Conservation (phyloP, 2,888 invertebrate species). For the Papilio demoleus region DNA sequence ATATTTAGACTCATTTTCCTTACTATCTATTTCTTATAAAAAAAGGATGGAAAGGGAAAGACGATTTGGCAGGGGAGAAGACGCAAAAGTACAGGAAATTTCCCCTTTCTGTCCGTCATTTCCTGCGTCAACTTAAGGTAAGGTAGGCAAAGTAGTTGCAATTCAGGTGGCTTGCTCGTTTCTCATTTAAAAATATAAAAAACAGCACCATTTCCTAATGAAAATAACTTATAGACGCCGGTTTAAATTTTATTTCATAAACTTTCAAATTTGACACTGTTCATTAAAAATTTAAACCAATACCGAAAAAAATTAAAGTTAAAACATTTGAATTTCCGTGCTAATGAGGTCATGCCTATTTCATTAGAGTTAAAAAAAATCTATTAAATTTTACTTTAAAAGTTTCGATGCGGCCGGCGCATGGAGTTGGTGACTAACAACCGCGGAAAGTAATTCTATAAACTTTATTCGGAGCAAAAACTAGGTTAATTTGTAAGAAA, state of each 20-base stretch:
- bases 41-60: too few species aligned
- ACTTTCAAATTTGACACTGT: not conserved
- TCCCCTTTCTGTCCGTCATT: too few species aligned
- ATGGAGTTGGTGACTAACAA: slow-evolving; percentile 19
- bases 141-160: too few species aligned
- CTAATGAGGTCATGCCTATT: slow-evolving; percentile 15
- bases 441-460: slow-evolving; percentile 22
- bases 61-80: too few species aligned
- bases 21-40: too few species aligned
- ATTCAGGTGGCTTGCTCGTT: too few species aligned
- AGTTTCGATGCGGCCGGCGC: slow-evolving; percentile 22
- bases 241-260: not conserved
- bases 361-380: slow-evolving; percentile 19
- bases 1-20: too few species aligned
- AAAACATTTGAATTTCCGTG: not conserved
- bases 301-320: not conserved
- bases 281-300: not conserved
- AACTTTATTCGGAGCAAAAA: slow-evolving; percentile 27
- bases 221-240: not conserved
- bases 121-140: too few species aligned
- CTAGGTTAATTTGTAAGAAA: slow-evolving; percentile 26
- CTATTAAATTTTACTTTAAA: slow-evolving; percentile 20
- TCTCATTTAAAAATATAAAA: too few species aligned
- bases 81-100: too few species aligned
- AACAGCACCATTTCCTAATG: not conserved